A percentile compares a stretch with the other conserved stretches of the same genome.
phyloP scores from a whole-genome alignment of 2,113 vertebrate species.

The Nerophis lumbriciformis region DNA sequence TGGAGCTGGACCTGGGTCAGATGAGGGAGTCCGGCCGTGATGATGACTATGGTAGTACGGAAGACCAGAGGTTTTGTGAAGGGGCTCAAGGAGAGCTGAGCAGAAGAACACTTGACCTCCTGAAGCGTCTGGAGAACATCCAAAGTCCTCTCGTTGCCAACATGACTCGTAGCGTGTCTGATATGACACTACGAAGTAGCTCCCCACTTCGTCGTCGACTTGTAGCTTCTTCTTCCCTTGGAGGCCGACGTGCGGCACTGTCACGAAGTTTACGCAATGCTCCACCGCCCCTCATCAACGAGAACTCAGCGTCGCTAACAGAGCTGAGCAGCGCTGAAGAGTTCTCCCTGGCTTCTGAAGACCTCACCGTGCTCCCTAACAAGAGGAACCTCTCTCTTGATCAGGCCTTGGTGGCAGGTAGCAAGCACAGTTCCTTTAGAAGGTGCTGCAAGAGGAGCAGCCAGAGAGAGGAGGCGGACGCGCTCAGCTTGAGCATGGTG shows the following conservation, averaged over 20 bases:
- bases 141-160: conserved; percentile 82
- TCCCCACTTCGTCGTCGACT: conserved; percentile 66
- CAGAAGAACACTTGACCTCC: conserved; percentile 88
- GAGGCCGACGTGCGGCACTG: conserved; percentile 21
- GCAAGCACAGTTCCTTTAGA: conserved; percentile 74
- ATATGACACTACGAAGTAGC: conserved; percentile 82
- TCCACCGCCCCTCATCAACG: conserved; percentile 78
- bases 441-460: conserved; percentile 71
- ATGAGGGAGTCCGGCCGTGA: neutral
- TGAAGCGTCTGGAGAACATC: conserved; percentile 92
- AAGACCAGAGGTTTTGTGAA: neutral
- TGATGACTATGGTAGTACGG: conserved; percentile 11
- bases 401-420: conserved; percentile 63
- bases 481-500: conserved; percentile 92
- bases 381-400: conserved; percentile 56
- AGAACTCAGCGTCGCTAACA: conserved; percentile 86
- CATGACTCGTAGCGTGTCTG: conserved; percentile 93
- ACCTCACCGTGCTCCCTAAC: conserved; percentile 79
- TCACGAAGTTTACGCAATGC: conserved; percentile 57
- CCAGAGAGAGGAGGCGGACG: conserved; percentile 62
- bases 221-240: conserved; percentile 52
- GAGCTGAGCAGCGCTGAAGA: conserved; percentile 91
- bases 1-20: conserved; percentile 17
- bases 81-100: conserved; percentile 77
- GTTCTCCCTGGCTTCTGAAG: conserved; percentile 87